phyloP scores from a whole-genome alignment of 1,140 invertebrate species.

The Eriosoma lanigerum region DNA sequence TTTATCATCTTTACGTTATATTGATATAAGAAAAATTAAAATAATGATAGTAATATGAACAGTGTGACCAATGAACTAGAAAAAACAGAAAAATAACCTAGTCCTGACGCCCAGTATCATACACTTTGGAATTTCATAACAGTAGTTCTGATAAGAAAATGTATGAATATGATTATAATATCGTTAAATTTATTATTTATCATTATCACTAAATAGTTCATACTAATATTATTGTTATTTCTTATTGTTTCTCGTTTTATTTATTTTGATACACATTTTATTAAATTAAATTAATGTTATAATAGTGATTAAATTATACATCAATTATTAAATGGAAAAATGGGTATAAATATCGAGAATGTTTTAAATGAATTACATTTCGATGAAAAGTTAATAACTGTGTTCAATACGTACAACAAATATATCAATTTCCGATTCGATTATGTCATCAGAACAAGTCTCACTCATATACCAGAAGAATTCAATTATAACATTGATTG shows the following conservation, averaged over 20 bases:
- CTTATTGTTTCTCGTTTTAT: not conserved
- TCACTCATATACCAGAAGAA: not conserved
- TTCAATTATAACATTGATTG: not conserved
- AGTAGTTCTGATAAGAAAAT: too few relatives aligned
- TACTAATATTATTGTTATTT: too few relatives aligned
- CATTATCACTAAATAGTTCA: too few relatives aligned
- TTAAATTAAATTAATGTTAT: not conserved
- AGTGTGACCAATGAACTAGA: too few relatives aligned
- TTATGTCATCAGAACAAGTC: conserved; percentile 30
- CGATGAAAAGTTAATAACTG: not conserved
- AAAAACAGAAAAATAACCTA: too few relatives aligned
- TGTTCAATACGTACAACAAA: conserved; percentile 14
- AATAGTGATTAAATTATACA: not conserved
- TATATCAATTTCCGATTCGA: conserved; percentile 30
- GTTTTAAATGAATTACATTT: conserved; percentile 5
- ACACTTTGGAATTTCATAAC: too few relatives aligned
- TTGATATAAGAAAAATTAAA: too few relatives aligned
- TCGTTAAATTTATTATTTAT: too few relatives aligned
- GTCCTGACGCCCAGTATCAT: too few relatives aligned
- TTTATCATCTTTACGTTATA: too few relatives aligned
- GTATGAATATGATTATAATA: too few relatives aligned
- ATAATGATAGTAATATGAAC: too few relatives aligned
- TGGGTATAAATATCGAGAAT: not conserved
- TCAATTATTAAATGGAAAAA: not conserved
- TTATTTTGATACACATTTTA: not conserved